Conservation (phyloP, 2,888 invertebrate genomes). For the Pocota personata region DNA sequence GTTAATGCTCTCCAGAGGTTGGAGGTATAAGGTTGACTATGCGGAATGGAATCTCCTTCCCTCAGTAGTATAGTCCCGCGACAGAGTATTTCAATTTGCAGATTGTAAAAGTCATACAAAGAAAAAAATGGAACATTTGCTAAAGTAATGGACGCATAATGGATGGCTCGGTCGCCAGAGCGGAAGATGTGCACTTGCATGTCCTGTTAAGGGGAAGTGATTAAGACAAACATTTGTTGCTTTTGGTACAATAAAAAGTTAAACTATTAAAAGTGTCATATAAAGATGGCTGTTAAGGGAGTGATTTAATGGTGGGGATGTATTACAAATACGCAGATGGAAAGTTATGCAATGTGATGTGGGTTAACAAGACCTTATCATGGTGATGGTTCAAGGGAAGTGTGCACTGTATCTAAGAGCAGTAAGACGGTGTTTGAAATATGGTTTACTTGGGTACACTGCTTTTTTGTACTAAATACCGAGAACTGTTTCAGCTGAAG, state of each 20-base stretch:
- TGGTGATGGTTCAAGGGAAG: too few relatives aligned
- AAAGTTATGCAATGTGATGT: too few relatives aligned
- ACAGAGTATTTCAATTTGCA: constrained; percentile 47
- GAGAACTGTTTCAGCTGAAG: too few relatives aligned
- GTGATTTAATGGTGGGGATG: neutral
- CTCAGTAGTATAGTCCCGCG: neutral
- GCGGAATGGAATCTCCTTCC: neutral
- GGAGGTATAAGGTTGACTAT: neutral
- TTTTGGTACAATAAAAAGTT: neutral
- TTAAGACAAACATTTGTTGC: neutral
- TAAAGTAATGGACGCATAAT: constrained; percentile 49
- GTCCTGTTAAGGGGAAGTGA: neutral
- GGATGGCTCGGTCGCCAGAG: constrained; percentile 25
- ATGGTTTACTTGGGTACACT: too few relatives aligned
- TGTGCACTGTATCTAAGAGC: too few relatives aligned
- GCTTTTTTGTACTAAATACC: too few relatives aligned
- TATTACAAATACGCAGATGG: neutral
- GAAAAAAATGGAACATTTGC: constrained; percentile 24
- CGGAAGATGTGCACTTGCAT: constrained; percentile 51
- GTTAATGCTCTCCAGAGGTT: constrained; percentile 11
- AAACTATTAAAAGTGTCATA: neutral
- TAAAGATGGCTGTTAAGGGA: neutral
- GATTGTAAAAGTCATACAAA: constrained; percentile 40
- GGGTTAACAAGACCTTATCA: too few relatives aligned
- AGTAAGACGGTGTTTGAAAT: too few relatives aligned